Evolutionary conservation across 2,888 invertebrate genomes (phyloP), one percentile per base, ranked within the genome.

Genomic region (Tetropium fuscum): DNA sequence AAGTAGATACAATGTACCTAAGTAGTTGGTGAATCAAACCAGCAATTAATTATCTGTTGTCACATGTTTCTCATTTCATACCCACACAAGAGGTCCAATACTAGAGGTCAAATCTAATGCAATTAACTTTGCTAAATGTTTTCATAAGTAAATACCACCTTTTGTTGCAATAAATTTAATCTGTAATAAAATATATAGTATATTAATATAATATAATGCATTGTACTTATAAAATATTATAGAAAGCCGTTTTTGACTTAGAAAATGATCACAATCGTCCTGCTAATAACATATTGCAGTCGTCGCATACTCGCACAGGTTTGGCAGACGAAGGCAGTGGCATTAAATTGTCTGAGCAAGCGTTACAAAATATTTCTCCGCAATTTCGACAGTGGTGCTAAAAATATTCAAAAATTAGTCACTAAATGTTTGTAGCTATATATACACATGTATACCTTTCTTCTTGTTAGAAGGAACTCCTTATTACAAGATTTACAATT

Each of bases 301-400:
- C 87, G 84, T 97, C 95, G 83, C 98, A 98, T 8, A 98, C 97
- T 41, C 98, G 88, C 4, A 97, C 97, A 0, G 97, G 95, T 79
- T 95, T 95, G 10, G 88, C 85, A 65, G 90, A 87, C 5, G 89
- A 86, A 64, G 92, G 89, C 83, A 98, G 83, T 0, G 93, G 88
- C 82, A 94, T 92, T 0, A 91, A 89, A 80, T 97, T 96, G 79
- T 97, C 97, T 44, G 97, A 97, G 82, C 98, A 98, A 10, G 90
- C 85, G 68, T 89, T 88, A 81, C 98, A 98, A 84, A 95, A 98
- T 80, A 98, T 97, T 69, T 94, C 92, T 0, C 98, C 98, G 83
- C 98, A 98, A 75, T 93, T 90, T 63, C 98, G 89, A 81, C 98
- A 98, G 80, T 98, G 98, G 80, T 98, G 98, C 93, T 95, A 85